A percentile compares a stretch with the other conserved stretches of the same genome.
Evolutionary conservation across 2,888 invertebrate genomes (phyloP).

Genomic region (Sarcophaga subvicina): DNA sequence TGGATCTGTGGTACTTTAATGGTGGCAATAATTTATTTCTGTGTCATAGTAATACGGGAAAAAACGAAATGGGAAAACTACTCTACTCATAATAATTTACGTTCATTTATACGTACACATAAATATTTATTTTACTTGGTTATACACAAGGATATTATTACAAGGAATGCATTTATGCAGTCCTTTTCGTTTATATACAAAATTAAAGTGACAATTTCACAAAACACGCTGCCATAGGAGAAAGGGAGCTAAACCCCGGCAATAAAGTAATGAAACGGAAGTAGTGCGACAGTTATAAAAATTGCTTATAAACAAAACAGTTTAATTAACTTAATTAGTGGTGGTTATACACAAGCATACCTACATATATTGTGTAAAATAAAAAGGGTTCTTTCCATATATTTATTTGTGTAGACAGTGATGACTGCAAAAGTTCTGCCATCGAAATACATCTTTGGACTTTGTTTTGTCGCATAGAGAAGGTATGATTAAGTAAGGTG

Average conservation of each 20-base stretch:
- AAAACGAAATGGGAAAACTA: too few species aligned
- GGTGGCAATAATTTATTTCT: too few species aligned
- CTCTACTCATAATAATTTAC: neutral
- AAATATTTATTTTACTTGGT: neutral
- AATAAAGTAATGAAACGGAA: too few species aligned
- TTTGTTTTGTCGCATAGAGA: too few species aligned
- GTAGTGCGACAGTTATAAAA: too few species aligned
- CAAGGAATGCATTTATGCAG: neutral
- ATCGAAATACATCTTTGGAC: neutral
- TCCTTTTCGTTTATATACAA: neutral
- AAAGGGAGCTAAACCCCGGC: neutral
- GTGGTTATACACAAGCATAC: neutral
- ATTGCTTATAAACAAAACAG: neutral
- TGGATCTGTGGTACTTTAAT: too few species aligned
- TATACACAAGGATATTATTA: neutral
- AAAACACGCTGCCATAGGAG: neutral
- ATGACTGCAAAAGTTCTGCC: neutral
- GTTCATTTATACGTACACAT: neutral
- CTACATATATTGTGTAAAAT: neutral
- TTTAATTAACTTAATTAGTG: slow-evolving; percentile 38
- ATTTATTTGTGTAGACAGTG: neutral
- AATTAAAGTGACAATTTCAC: neutral
- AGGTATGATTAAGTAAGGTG: too few species aligned
- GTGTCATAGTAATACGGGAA: too few species aligned
- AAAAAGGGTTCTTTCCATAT: neutral